Evolutionary conservation across 2,797 vertebrate genomes (phyloP), one percentile per base, ranked within the genome.

Genomic region (Ispidina lecontei): DNA sequence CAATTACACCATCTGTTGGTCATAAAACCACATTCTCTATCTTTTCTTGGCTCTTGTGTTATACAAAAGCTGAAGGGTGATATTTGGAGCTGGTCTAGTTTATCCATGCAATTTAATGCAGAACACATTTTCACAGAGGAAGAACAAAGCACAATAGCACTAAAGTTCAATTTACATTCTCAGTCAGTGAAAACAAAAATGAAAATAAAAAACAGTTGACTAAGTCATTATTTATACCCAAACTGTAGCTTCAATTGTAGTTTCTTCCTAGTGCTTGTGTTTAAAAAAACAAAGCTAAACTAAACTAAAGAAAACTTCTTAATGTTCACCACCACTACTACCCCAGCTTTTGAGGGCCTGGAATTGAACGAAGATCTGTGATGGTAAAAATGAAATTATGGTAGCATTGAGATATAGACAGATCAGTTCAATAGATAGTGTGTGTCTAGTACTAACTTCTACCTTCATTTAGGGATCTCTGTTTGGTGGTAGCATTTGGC

Each of bases 81-180:
- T 97, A 94, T 93, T 96, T 95, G 94, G 97, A 97, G 93, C 97
- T 82, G 91, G 97, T 97, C 96, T 94, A 91, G 88, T 95, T 97
- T 97, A 96, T 95, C 96, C 88, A 68, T 93, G 90, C 94, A 84
- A 93, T 97, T 95, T 98, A 98, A 98, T 98, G 96, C 90, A 94
- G 94, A 98, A 97, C 98, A 98, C 95, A 97, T 98, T 98, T 98
- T 93, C 93, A 94, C 94, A 94, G 83, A 95, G 62, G n/a, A 93
- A 97, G 97, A 98, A 98, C 97, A 98, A 98, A 98, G 98, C 96
- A 97, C 97, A 97, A 98, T 96, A 96, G 96, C 94, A 94, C 96
- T 96, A 77, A 95, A 97, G 96, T 97, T 97, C 97, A 97, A 97
- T 97, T 97, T 97, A 98, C 97, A 97, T 98, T 98, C 97, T 97